Conservation (phyloP, 2,797 vertebrate species). For the Tangara arthus region DNA sequence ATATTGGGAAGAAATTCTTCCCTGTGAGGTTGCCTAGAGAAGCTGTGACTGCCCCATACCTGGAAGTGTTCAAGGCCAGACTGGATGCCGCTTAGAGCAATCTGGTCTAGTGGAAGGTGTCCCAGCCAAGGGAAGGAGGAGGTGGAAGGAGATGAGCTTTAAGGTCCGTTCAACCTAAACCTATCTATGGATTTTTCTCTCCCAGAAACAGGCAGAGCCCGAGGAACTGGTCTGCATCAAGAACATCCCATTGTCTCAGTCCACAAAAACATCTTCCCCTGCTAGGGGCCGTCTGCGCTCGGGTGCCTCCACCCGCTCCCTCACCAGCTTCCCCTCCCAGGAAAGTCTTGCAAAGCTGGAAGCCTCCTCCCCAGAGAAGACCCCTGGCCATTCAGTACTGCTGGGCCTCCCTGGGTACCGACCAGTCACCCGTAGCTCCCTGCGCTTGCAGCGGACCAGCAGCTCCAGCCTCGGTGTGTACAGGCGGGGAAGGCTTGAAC, state of each 20-base stretch:
- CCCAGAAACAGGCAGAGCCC: conserved; percentile 73
- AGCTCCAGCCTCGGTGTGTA: conserved; percentile 30
- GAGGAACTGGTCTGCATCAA: conserved; percentile 60
- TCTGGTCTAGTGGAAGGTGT: background rate
- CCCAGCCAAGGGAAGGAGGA: accelerated
- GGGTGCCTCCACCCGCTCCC: conserved; percentile 52
- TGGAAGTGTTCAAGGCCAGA: background rate
- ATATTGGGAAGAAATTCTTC: background rate
- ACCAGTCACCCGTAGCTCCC: conserved; percentile 78
- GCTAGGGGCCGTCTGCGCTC: conserved; percentile 60
- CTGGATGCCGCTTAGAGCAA: background rate
- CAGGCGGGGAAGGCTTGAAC: background rate
- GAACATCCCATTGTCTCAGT: conserved; percentile 73
- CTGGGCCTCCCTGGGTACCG: conserved; percentile 88
- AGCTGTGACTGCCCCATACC: background rate
- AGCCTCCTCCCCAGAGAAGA: conserved; percentile 68
- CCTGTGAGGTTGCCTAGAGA: background rate
- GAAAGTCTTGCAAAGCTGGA: conserved; percentile 67
- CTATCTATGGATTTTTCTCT: background rate
- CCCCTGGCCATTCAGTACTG: conserved; percentile 60
- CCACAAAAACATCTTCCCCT: conserved; percentile 73
- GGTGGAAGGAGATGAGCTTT: no score
- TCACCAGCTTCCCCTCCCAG: conserved; percentile 56
- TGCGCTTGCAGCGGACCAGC: conserved; percentile 67
- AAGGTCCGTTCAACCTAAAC: background rate